Conservation (phyloP, 2,888 invertebrate species). For the Caenorhabditis sinica region DNA sequence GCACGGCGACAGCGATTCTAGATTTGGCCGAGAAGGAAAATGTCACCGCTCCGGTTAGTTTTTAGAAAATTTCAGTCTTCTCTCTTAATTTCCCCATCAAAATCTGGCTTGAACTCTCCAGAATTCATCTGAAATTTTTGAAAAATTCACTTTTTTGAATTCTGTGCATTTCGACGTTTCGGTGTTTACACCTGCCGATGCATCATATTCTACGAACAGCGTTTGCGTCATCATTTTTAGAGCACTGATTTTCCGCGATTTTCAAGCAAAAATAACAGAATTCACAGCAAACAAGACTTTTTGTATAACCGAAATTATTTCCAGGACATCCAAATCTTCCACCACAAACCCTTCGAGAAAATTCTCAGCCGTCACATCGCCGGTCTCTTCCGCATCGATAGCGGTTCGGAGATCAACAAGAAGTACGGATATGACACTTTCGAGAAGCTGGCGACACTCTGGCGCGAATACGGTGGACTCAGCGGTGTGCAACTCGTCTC, state of each 20-base stretch:
- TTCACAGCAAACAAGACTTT: too few relatives aligned
- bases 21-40: slow-evolving; percentile 64
- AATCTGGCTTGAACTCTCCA: background rate
- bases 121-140: background rate
- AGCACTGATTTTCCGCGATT: background rate
- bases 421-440: slow-evolving; percentile 73
- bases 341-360: slow-evolving; percentile 77
- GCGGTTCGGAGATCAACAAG: slow-evolving; percentile 66
- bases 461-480: slow-evolving; percentile 68
- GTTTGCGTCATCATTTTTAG: slow-evolving; percentile 2
- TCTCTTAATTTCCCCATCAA: too few relatives aligned
- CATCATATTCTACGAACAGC: background rate
- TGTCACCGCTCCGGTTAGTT: slow-evolving; percentile 40
- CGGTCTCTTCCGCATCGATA: slow-evolving; percentile 80
- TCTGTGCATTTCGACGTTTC: background rate
- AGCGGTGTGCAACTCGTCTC: slow-evolving; percentile 74
- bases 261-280: too few relatives aligned
- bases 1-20: slow-evolving; percentile 79
- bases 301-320: too few relatives aligned
- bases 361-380: slow-evolving; percentile 80
- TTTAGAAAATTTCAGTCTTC: slow-evolving; percentile 3
- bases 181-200: background rate
- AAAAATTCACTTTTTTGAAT: background rate
- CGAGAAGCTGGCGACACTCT: slow-evolving; percentile 66
- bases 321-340: slow-evolving; percentile 74